phyloP scores from a whole-genome alignment of 2,888 invertebrate species.

The Mycogona germanica region DNA sequence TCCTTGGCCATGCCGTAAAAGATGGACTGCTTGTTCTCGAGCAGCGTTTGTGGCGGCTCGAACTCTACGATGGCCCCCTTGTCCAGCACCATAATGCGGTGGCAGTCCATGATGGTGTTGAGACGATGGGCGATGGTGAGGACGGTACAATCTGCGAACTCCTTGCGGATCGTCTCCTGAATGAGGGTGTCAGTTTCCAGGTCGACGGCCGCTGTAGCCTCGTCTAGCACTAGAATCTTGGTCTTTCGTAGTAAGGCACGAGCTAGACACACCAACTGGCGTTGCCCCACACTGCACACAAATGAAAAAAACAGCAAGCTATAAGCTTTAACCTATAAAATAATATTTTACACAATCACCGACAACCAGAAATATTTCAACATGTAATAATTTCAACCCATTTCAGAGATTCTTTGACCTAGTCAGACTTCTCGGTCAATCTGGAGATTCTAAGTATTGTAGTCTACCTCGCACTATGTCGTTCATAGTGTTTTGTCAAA shows the following conservation, averaged over 20 bases:
- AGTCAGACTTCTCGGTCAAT: no score
- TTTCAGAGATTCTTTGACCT: no score
- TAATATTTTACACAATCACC: not conserved
- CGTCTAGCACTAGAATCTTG: constrained; percentile 40
- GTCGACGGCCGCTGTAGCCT: constrained; percentile 44
- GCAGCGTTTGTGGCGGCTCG: constrained; percentile 55
- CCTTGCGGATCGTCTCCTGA: constrained; percentile 66
- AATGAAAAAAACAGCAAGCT: not conserved
- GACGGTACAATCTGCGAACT: constrained; percentile 76
- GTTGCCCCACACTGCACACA: constrained; percentile 37
- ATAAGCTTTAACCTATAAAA: not conserved
- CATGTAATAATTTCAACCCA: no score
- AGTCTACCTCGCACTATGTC: no score
- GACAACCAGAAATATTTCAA: no score
- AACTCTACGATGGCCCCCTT: constrained; percentile 64
- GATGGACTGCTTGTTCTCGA: constrained; percentile 52
- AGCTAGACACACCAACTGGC: constrained; percentile 39
- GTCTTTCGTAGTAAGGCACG: constrained; percentile 37
- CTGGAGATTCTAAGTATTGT: not conserved
- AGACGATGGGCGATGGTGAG: constrained; percentile 86
- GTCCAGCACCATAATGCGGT: constrained; percentile 58
- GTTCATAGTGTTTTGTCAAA: no score
- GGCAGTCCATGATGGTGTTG: constrained; percentile 73
- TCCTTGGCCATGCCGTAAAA: constrained; percentile 79
- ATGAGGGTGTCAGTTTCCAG: constrained; percentile 41